Evolutionary conservation across 2,888 invertebrate species (phyloP).

Genomic region (Clepsis dumicolana): DNA sequence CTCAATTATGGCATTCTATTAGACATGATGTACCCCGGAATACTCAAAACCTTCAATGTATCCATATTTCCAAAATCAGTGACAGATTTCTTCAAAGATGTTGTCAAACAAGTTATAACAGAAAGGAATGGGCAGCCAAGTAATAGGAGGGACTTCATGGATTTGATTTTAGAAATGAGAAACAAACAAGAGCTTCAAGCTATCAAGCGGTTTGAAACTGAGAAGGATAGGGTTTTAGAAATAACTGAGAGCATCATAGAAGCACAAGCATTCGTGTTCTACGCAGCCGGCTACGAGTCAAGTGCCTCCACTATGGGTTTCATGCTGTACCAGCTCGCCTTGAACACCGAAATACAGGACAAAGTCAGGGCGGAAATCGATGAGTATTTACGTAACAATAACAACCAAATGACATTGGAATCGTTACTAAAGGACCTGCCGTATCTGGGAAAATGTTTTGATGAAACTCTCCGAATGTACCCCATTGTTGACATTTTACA

Average conservation of each 20-base stretch:
- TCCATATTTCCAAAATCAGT: slow-evolving; percentile 56
- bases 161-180: slow-evolving; percentile 60
- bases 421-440: not conserved
- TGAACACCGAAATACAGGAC: slow-evolving; percentile 62
- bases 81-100: slow-evolving; percentile 52
- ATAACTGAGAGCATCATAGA: slow-evolving; percentile 55
- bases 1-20: slow-evolving; percentile 35
- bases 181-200: slow-evolving; percentile 52
- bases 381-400: not conserved
- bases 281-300: slow-evolving; percentile 72
- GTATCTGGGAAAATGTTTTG: not conserved
- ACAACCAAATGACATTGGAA: not conserved
- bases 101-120: slow-evolving; percentile 53
- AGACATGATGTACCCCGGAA: slow-evolving; percentile 60
- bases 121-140: slow-evolving; percentile 58
- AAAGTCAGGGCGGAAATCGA: slow-evolving; percentile 44
- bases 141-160: slow-evolving; percentile 63
- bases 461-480: slow-evolving; percentile 1
- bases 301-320: slow-evolving; percentile 66
- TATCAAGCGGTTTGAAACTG: slow-evolving; percentile 45
- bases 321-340: slow-evolving; percentile 62
- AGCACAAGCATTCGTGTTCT: slow-evolving; percentile 63
- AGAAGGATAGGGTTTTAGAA: slow-evolving; percentile 47
- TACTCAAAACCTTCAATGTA: slow-evolving; percentile 54
- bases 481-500: not conserved